Conservation (phyloP, 2,797 vertebrate species). For the Cercopithecus mitis region DNA sequence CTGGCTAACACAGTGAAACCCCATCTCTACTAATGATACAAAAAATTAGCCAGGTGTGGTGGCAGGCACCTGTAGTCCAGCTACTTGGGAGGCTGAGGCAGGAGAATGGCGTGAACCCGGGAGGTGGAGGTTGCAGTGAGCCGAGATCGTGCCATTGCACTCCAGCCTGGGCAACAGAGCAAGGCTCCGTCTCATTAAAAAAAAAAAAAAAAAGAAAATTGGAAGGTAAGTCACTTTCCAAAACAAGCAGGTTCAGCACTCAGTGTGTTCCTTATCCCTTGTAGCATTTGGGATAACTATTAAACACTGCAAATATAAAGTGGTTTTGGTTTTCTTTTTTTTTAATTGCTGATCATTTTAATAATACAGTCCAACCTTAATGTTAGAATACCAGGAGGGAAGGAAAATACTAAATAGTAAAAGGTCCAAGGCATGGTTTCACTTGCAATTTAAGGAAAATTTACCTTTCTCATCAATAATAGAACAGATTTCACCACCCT, state of each 20-base stretch:
- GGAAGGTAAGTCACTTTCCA: not conserved
- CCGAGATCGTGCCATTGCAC: too few species aligned
- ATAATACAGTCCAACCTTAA: not conserved
- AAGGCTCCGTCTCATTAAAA: too few species aligned
- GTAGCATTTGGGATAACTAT: not conserved
- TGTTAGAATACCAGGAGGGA: not conserved
- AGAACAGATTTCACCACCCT: not conserved
- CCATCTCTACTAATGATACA: too few species aligned
- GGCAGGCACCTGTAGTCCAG: too few species aligned
- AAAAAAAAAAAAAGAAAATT: not conserved
- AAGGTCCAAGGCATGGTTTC: not conserved
- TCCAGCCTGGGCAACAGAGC: too few species aligned
- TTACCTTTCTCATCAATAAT: not conserved
- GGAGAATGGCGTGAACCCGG: too few species aligned
- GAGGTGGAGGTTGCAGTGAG: too few species aligned
- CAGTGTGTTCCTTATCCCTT: not conserved
- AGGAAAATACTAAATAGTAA: not conserved
- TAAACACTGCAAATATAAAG: not conserved
- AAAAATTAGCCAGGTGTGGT: too few species aligned
- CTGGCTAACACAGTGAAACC: too few species aligned
- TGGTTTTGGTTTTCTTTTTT: not conserved
- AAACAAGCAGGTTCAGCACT: not conserved
- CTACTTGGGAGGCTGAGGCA: too few species aligned
- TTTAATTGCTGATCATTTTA: not conserved
- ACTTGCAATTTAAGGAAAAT: constrained; percentile 24